Evolutionary conservation across 2,113 vertebrate species (phyloP).

Genomic region (Dicrurus megarhynchus): DNA sequence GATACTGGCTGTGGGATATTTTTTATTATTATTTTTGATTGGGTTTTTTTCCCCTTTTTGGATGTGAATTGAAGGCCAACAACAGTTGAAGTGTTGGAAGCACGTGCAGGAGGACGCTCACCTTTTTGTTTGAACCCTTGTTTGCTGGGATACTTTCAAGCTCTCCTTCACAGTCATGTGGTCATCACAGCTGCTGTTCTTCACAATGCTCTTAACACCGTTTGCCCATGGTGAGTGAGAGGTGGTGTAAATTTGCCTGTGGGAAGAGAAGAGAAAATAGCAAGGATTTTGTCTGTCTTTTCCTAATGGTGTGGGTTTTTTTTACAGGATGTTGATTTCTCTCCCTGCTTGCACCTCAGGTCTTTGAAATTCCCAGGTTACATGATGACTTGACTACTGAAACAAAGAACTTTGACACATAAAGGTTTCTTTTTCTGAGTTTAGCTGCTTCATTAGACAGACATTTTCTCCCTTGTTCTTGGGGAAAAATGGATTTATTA

Average conservation of each 20-base stretch:
- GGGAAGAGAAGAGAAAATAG: not conserved
- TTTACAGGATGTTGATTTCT: constrained; percentile 1
- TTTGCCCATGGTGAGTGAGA: constrained; percentile 81
- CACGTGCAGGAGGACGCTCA: constrained; percentile 36
- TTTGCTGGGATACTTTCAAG: constrained; percentile 72
- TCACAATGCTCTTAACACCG: constrained; percentile 83
- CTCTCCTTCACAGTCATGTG: constrained; percentile 84
- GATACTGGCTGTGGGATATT: constrained; percentile 53
- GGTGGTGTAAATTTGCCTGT: not conserved
- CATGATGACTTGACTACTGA: not conserved
- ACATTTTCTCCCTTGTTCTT: not conserved
- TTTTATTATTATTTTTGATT: constrained; percentile 4
- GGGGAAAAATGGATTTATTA: not conserved
- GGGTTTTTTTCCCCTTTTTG: not conserved
- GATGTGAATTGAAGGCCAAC: constrained; percentile 52
- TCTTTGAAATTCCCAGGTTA: not conserved
- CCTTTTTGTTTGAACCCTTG: constrained; percentile 67
- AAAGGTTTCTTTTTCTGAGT: not conserved
- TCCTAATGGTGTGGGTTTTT: not conserved
- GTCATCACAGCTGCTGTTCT: constrained; percentile 85
- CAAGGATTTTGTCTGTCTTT: not conserved
- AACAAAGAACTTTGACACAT: not conserved
- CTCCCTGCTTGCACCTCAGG: not conserved
- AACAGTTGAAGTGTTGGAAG: constrained; percentile 38
- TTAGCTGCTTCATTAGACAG: not conserved